Evolutionary conservation across 2,888 invertebrate genomes (phyloP), one percentile per base, ranked within the genome.

Genomic region (Ornithoptera alexandrae): DNA sequence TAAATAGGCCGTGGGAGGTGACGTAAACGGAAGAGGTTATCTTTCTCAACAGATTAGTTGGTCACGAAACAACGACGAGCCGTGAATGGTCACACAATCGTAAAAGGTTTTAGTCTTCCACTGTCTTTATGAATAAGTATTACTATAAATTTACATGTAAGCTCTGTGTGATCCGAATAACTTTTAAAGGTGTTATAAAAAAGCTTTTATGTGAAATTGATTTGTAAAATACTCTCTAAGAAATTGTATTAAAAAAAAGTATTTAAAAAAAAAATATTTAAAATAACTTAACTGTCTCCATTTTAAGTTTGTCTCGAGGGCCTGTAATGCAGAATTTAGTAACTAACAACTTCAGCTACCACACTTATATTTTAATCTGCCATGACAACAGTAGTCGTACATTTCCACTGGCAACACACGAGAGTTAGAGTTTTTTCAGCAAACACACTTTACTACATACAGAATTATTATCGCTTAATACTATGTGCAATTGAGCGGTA

Each of bases 51-150:
- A 70, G 67, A 70, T 70, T 61, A 67, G 67, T 64, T 60, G 59
- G 70, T 67, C 70, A 70, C 70, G 70, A 67, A 61, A 59, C 39
- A 60, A 46, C 66, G 59, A 67, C 60, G 56, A 57, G 64, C 62
- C 15, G 6, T 36, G 56, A 64, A 67, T 17, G 70, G 56, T 70
- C 60, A 61, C 42, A 67, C 63, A 67, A 60, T 67, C 30, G 60
- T 67, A 64, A 67, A 70, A 66, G 17, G 62, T 70, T 57, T 62
- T 65, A 62, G 58, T 18, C 60, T 24, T 64, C n/a, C 53, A 3
- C 22, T 64, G 50, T 64, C 53, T 65, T 56, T 61, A 65, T 69
- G 56, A 56, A 46, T 57, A 61, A 69, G 60, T 39, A 60, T 64
- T 53, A 59, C 24, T n/a, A 67, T 67, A 60, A 39, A 62, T 39